Base-by-base conservation (phyloP, 2,797 vertebrate genomes). In the Catamblyrhynchus diadema region DNA sequence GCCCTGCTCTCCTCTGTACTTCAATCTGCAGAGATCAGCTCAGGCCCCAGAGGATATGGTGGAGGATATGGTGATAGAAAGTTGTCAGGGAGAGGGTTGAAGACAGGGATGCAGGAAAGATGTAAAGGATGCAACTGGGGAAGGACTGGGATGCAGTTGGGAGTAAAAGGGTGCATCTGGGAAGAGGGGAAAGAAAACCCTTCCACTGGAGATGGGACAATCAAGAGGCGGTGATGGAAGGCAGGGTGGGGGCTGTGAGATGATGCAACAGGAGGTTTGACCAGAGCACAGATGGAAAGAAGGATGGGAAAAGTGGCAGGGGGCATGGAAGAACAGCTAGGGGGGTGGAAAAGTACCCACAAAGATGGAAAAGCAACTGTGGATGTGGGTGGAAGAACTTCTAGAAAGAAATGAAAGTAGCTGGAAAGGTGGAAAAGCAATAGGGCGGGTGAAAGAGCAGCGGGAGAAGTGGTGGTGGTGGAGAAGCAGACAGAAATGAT, bases 191-290 rank as follows among this genome's bases (percentile, higher is more conserved):
- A 71, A 73, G 44, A 65, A 89, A 88, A 44, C 50, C 27, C 56
- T 83, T 78, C 45, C 12, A 12, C 1, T 25, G 35, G 39, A 47
- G 59, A 81, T 65, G 80, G 85, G 62, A 53, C 57, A 86, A 50
- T 45, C 27, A 42, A 35, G 69, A 81, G 39, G 44, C 1, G 1
- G 72, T 41, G 51, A 83, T 7, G 35, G 53, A 74, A 75, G 25
- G 6, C 10, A 71, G 37, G n/a, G n/a, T 30, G 42, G n/a, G 74
- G 70, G 64, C 37, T 82, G 78, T 32, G 65, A 80, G 61, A 89
- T 92, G 89, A 96, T 91, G 94, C 93, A 96, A 96, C 84, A 92
- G 71, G 67, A 89, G 79, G 72, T 87, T 80, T 6, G 10, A 70
- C 37, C 41, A 25, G 60, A 72, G 56, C 60, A 87, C 14, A 33